These are phyloP conservation scores for Gymnocephalus cernua DNA, from an alignment of 2,113 vertebrate genomes.

Conservation along the genomic window DNA sequence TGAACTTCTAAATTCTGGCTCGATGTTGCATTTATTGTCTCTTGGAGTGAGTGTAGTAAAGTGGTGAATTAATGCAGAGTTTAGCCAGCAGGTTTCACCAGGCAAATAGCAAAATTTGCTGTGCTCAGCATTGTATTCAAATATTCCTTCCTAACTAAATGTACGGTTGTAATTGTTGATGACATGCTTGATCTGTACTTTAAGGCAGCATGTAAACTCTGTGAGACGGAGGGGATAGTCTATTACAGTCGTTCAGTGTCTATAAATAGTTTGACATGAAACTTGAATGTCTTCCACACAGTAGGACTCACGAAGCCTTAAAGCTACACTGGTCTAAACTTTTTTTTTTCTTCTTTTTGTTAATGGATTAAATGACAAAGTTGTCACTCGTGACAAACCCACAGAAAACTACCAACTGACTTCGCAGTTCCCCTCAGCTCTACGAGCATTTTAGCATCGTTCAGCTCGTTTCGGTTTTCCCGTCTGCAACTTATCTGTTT, in stretches of 20 bases:
- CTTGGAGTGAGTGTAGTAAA: background rate
- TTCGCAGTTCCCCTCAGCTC: background rate
- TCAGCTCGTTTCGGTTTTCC: background rate
- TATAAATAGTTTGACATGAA: conserved; percentile 66
- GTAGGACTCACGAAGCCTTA: conserved; percentile 10
- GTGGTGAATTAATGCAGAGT: background rate
- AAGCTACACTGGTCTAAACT: conserved; percentile 19
- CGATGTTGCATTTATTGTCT: background rate
- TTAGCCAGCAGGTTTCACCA: background rate
- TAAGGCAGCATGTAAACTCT: conserved; percentile 1
- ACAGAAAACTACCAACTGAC: background rate
- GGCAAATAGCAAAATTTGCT: background rate
- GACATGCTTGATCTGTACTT: background rate
- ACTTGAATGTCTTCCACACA: conserved; percentile 48
- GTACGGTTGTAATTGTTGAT: background rate
- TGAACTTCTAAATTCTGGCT: background rate
- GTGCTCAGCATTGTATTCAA: background rate
- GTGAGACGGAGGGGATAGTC: background rate
- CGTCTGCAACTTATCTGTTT: background rate
- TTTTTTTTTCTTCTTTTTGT: background rate
- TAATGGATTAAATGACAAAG: background rate
- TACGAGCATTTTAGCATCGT: background rate
- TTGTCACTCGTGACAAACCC: background rate
- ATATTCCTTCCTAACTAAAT: too few relatives aligned
- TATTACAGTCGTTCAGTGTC: background rate